Conservation (phyloP, 2,113 vertebrate genomes). For the Rhynchomys soricoides region DNA sequence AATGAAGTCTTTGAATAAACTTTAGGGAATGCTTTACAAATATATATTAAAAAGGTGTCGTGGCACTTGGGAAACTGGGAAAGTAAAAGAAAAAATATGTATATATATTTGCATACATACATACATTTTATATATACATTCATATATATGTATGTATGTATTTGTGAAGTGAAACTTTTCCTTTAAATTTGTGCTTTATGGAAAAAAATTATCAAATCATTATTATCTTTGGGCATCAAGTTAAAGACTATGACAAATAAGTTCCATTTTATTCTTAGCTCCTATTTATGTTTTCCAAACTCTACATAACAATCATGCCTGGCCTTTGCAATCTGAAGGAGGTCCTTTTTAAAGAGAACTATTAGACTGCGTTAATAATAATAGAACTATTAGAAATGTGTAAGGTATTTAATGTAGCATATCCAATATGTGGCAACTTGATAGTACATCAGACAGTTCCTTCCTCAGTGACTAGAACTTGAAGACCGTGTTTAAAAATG, state of each 20-base stretch:
- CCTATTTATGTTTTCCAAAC: constrained; percentile 14
- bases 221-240: background rate
- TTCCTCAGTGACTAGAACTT: background rate
- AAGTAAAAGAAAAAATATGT: background rate
- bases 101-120: background rate
- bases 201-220: constrained; percentile 29
- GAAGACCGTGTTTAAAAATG: constrained; percentile 31
- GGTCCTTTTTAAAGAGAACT: background rate
- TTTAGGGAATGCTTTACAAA: constrained; percentile 10
- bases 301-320: constrained; percentile 9
- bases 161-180: constrained; percentile 49
- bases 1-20: background rate
- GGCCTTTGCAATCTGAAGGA: background rate
- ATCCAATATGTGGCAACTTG: background rate
- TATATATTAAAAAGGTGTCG: background rate
- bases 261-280: constrained; percentile 45
- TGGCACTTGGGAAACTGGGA: background rate
- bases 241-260: background rate
- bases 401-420: background rate
- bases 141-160: background rate
- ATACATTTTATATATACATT: background rate
- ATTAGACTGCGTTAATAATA: background rate
- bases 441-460: background rate
- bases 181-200: constrained; percentile 25
- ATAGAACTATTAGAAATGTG: background rate